These are phyloP conservation scores for Dinomys branickii DNA, from an alignment of 2,113 vertebrate species.

Conservation along the genomic window DNA sequence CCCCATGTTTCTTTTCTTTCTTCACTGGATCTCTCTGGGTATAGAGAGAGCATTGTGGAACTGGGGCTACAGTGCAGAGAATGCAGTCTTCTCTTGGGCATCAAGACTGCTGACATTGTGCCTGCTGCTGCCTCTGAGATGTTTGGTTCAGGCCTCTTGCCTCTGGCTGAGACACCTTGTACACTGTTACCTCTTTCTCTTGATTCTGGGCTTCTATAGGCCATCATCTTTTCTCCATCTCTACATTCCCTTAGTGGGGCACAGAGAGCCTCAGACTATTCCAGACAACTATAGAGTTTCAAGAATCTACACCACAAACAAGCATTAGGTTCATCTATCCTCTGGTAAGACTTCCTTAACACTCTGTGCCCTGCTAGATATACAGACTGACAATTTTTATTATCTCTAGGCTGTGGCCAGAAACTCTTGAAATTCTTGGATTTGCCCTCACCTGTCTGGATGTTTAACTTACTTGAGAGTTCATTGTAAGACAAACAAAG, in stretches of 20 bases:
- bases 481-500: not conserved
- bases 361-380: not conserved
- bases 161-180: not conserved
- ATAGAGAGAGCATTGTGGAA: not conserved
- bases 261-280: not conserved
- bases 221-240: not conserved
- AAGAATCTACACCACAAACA: not conserved
- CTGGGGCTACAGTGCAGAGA: rapidly evolving
- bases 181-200: not conserved
- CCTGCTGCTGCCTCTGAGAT: not conserved
- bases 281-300: no score
- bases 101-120: not conserved
- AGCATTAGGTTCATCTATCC: not conserved
- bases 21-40: not conserved
- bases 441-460: not conserved
- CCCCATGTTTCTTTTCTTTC: not conserved
- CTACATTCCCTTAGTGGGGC: not conserved
- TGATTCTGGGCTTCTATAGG: not conserved
- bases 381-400: rapidly evolving
- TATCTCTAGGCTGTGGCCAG: not conserved
- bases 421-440: not conserved
- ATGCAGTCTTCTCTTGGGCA: rapidly evolving
- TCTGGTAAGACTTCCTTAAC: not conserved
- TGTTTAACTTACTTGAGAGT: not conserved
- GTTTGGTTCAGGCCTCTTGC: not conserved